Base-by-base conservation (phyloP, 1,140 invertebrate genomes). In the Bathynomus jamesi region DNA sequence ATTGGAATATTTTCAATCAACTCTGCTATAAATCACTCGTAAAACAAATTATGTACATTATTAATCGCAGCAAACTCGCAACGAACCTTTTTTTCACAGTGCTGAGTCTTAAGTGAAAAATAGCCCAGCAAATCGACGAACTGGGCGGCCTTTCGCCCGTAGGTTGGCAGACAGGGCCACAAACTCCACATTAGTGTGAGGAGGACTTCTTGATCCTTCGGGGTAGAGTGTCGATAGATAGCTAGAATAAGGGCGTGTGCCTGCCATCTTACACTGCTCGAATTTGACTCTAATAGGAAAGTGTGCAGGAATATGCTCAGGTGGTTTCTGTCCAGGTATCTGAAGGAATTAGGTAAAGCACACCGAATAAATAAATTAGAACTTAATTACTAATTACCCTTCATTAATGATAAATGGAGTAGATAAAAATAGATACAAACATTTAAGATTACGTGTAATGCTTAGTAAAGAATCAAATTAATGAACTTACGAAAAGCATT, bases 51-150 rank as follows among this genome's bases (percentile, higher is more conserved):
- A n/a, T n/a, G n/a, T n/a, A n/a, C n/a, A n/a, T n/a, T n/a, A n/a
- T n/a, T n/a, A n/a, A n/a, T n/a, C n/a, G n/a, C n/a, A n/a, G n/a
- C n/a, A n/a, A n/a, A n/a, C n/a, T 61, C 65, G 65, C 21, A 63
- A 78, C 68, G 62, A 68, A 76, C 76, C 65, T 80, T 71, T 53
- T 77, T 73, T 71, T 82, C 71, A 74, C 69, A 73, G 24, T 79
- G 78, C n/a, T 78, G 71, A 61, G 84, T 94, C 80, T 93, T 94
- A 0, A 96, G 84, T 0, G 92, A 92, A 79, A 96, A 93, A 82
- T 94, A 97, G 0, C 95, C 96, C 0, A 98, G 85, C 0, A 99
- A 84, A 82, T 99, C 96, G 0, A 98, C 95, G 84, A 98, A 98
- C 82, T 98, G 96, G 0, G 93, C 90, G 2, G 95, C 94, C 82